Conservation (phyloP, 2,797 vertebrate genomes). For the Pristis pectinata region DNA sequence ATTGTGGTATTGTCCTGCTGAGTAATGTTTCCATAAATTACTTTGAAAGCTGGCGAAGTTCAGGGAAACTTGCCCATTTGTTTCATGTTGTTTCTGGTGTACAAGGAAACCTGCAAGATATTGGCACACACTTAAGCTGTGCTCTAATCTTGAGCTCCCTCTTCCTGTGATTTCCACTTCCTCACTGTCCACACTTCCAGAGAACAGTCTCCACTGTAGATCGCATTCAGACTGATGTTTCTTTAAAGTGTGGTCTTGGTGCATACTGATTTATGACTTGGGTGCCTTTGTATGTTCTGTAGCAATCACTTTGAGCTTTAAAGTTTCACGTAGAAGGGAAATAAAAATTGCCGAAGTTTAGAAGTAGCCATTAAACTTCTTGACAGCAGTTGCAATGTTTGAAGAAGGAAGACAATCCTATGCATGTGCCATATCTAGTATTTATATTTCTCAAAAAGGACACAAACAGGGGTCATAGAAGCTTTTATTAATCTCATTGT, state of each 20-base stretch:
- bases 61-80: neutral
- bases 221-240: neutral
- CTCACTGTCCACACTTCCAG: neutral
- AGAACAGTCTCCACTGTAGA: neutral
- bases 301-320: neutral
- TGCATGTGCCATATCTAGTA: neutral
- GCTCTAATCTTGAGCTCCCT: neutral
- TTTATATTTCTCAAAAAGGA: neutral
- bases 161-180: neutral
- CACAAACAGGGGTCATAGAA: neutral
- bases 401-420: neutral
- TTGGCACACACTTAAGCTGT: neutral
- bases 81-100: neutral
- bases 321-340: neutral
- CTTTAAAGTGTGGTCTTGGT: neutral
- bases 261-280: no score
- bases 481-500: neutral
- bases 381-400: neutral
- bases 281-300: neutral
- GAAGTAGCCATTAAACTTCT: neutral
- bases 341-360: neutral
- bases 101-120: neutral
- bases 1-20: neutral
- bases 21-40: neutral
- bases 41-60: neutral